Evolutionary conservation across 30 jellyfish, hydroid and myxozoan genomes (phyloP).

Genomic region (Aurelia sp.): DNA sequence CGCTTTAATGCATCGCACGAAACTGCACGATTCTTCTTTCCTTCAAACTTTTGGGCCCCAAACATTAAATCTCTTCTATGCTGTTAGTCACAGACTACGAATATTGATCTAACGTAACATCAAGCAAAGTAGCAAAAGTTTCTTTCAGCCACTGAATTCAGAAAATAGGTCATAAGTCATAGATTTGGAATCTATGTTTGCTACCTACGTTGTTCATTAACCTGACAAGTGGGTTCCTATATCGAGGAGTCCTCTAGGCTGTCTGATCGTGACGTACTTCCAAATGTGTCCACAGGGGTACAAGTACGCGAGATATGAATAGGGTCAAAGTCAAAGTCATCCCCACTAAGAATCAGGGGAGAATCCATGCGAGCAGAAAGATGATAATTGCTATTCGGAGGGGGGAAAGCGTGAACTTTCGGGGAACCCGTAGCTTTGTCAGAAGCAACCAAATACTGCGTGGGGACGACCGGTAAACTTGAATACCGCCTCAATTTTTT

Average conservation of each 20-base stretch:
- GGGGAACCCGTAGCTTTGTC: constrained; percentile 59
- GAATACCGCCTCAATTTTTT: constrained; percentile 79
- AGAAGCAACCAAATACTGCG: constrained; percentile 86
- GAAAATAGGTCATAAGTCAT: no score
- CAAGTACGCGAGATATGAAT: constrained; percentile 90
- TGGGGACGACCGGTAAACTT: constrained; percentile 90
- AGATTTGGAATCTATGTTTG: no score
- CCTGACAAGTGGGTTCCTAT: not conserved
- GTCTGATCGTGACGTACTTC: constrained; percentile 17
- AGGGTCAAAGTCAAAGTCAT: constrained; percentile 57
- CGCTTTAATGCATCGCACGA: no score
- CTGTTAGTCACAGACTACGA: no score
- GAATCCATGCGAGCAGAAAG: constrained; percentile 35
- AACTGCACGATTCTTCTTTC: no score
- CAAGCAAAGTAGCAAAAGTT: no score
- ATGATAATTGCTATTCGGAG: constrained; percentile 43
- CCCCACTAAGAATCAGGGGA: constrained; percentile 36
- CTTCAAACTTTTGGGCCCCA: no score
- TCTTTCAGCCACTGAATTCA: no score
- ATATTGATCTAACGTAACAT: no score
- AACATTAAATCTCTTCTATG: no score
- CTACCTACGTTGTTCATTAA: no score
- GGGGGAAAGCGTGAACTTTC: constrained; percentile 71
- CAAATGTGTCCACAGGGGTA: constrained; percentile 77
- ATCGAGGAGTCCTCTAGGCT: constrained; percentile 59